phyloP scores from a whole-genome alignment of 2,888 invertebrate species.

The Pycnomerus fuliginosus region DNA sequence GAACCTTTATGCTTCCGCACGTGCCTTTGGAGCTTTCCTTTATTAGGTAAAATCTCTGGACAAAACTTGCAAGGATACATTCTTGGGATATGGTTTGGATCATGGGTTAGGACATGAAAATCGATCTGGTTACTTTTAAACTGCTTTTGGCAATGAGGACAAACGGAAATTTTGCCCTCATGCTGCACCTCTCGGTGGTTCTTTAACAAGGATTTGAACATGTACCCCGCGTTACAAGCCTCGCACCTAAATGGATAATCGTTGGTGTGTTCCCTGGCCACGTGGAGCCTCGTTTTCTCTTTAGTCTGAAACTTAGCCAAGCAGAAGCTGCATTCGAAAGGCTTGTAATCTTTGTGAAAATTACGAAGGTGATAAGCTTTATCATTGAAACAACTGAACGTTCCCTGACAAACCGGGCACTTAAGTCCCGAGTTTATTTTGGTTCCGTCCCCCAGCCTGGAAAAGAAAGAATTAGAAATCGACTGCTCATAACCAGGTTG shows the following conservation, averaged over 20 bases:
- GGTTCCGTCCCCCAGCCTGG: too few species aligned
- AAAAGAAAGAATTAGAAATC: too few species aligned
- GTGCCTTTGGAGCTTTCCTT: background rate
- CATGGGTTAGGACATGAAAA: background rate
- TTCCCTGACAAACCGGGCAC: too few species aligned
- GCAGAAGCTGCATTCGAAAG: slow-evolving; percentile 48
- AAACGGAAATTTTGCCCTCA: background rate
- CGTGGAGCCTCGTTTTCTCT: slow-evolving; percentile 47
- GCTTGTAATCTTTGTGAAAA: slow-evolving; percentile 50
- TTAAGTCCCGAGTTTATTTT: too few species aligned
- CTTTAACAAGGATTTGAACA: too few species aligned
- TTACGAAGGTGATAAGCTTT: too few species aligned
- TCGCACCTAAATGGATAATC: slow-evolving; percentile 55
- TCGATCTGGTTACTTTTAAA: too few species aligned
- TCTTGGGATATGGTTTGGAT: background rate
- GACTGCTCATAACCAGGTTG: too few species aligned
- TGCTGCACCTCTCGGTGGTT: background rate
- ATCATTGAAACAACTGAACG: too few species aligned
- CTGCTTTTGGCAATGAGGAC: background rate
- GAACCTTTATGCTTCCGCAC: background rate
- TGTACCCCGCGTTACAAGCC: slow-evolving; percentile 60
- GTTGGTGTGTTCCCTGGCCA: slow-evolving; percentile 40
- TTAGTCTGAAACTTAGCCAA: slow-evolving; percentile 49
- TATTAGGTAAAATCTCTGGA: background rate
- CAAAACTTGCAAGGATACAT: background rate